These are phyloP conservation scores for Callyntrura sp. DNA, from an alignment of 2,888 invertebrate genomes.

Conservation along the genomic window DNA sequence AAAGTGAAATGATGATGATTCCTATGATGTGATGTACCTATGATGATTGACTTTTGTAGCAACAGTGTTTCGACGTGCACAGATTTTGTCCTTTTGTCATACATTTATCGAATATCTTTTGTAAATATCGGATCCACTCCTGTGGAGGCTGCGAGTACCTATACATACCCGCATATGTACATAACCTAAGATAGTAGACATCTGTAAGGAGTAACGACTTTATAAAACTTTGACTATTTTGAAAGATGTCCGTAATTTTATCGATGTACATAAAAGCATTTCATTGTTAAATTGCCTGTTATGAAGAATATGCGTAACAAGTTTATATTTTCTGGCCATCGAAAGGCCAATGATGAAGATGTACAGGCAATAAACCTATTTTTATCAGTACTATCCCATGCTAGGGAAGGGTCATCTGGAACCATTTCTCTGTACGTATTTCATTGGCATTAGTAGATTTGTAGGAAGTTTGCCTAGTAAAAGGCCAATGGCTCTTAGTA, in stretches of 20 bases:
- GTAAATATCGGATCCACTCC: too few species aligned
- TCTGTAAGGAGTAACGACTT: too few species aligned
- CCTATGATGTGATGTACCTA: not conserved
- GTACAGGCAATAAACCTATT: conserved; percentile 3
- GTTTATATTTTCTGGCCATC: not conserved
- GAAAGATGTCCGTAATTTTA: not conserved
- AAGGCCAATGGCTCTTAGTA: not conserved
- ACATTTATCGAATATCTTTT: too few species aligned
- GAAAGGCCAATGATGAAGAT: not conserved
- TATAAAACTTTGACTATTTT: too few species aligned
- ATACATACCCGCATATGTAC: too few species aligned
- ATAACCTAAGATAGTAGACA: too few species aligned
- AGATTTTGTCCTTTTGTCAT: too few species aligned
- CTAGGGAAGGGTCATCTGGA: not conserved
- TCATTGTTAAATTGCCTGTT: too few species aligned
- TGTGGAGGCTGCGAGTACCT: too few species aligned
- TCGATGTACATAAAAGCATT: not conserved
- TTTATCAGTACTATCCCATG: conserved; percentile 3
- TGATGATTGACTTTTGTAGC: not conserved
- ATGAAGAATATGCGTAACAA: not conserved
- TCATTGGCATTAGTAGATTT: not conserved
- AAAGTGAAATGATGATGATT: not conserved
- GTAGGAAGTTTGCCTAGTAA: not conserved
- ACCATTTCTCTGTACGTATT: not conserved
- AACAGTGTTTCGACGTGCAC: too few species aligned